Base-by-base conservation (phyloP, 2,888 invertebrate genomes). In the Idaea dimidiata region DNA sequence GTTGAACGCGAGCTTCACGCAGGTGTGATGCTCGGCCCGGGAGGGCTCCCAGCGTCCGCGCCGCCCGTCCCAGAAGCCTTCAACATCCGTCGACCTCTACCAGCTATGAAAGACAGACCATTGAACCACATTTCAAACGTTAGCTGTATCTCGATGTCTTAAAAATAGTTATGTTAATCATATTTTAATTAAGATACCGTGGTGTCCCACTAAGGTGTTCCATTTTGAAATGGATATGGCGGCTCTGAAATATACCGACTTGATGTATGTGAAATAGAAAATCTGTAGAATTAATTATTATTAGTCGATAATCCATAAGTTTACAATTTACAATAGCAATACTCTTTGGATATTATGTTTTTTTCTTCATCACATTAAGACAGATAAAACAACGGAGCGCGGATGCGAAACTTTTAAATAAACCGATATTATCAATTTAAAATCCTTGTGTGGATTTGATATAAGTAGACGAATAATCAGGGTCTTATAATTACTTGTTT, bases 1-100 rank as follows among this genome's bases (percentile, higher is more conserved):
- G 75, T 92, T 96, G 75, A 96, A 96, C 87, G 95, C 95, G 89
- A 96, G 96, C 87, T 96, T 97, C 88, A 96, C 96, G 70, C 97
- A 97, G 89, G 96, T 97, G 86, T 97, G 95, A 96, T 94, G 93
- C 82, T 77, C 83, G 66, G 80, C 84, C 62, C 76, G 87, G 88
- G 89, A 87, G 78, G 82, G 68, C 76, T 72, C 82, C 24, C 24
- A 24, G 24, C 24, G 24, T 5, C 72, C 88, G 87, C 66, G 72
- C 86, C 68, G 84, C 89, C 85, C 88, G 80, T 66, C 74, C 83
- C 68, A 43, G 10, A 82, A 74, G 59, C 83, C 77, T 66, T 82
- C 86, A 59, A 77, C 75, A 69, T 80, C 82, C 16, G 75, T 88
- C 32, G 88, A 90, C 56, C 79, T 89, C 2, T 89, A 88, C 72